Evolutionary conservation across 2,797 vertebrate species (phyloP), one percentile per base, ranked within the genome.

Genomic region (Masticophis lateralis): DNA sequence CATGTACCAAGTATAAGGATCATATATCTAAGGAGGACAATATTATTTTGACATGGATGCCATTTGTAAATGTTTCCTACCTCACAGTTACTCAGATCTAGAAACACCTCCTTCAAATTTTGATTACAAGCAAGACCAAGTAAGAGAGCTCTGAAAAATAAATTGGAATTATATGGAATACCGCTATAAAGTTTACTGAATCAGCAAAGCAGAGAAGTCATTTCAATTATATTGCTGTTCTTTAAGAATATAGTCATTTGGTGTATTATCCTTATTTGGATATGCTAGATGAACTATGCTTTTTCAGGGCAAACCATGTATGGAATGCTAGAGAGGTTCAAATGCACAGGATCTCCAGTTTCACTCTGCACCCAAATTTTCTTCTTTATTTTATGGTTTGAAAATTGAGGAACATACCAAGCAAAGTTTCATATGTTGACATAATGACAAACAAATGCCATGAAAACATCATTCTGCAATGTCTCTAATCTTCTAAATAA

Each of bases 61-160:
- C 91, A 93, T 95, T 95, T 59, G 89, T 91, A 92, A 93, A 60
- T 91, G 56, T 79, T 91, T 94, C 98, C 98, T 98, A 99, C 99
- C 98, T 99, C 99, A 96, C 99, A 99, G 97, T 97, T 99, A 98
- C 99, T 99, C 96, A 99, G 98, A 97, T 99, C 99, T 53, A 99
- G 96, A 92, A 99, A 98, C 87, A 99, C 99, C 6, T 99, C 99
- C 96, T 98, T 99, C 95, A 99, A 94, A 95, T 97, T 99, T 95
- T 98, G 98, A 96, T 99, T 99, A 97, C 98, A 99, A 96, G 99
- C 99, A 97, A 99, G 98, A 94, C 99, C 99, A 66, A 99, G 97
- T 89, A 99, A 97, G 89, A 99, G 98, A 0, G 99, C 99, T 97
- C 99, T 99, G 96, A 90, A 97, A 96, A 94, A 94, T 28, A 90